A percentile compares a stretch with the other conserved stretches of the same genome.
These are phyloP conservation scores for Catostomus latipinnis DNA, from an alignment of 2,797 vertebrate species.

Conservation along the genomic window DNA sequence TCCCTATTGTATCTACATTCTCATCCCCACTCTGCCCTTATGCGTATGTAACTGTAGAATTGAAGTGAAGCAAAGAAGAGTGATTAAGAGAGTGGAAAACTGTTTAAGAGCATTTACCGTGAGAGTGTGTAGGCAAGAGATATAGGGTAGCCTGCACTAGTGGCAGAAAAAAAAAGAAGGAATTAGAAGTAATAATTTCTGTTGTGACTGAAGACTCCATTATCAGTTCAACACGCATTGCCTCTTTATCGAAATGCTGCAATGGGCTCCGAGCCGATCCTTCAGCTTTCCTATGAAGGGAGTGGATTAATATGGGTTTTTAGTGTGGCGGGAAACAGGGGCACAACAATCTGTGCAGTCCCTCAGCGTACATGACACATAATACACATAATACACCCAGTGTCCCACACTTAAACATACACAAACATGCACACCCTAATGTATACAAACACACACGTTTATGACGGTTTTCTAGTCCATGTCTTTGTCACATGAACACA, in stretches of 20 bases:
- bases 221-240: slow-evolving; percentile 53
- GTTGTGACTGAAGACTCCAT: slow-evolving; percentile 52
- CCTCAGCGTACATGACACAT: neutral
- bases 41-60: neutral
- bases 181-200: slow-evolving; percentile 58
- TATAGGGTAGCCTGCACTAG: slow-evolving; percentile 31
- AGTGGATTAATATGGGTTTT: slow-evolving; percentile 46
- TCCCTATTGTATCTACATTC: neutral
- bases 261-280: slow-evolving; percentile 19
- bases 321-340: slow-evolving; percentile 7
- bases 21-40: neutral
- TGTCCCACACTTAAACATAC: neutral
- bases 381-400: slow-evolving; percentile 13
- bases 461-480: neutral
- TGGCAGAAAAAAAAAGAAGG: slow-evolving; percentile 37
- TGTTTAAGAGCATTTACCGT: slow-evolving; percentile 3
- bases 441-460: slow-evolving; percentile 34
- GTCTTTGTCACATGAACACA: slow-evolving; percentile 7
- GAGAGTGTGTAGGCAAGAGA: slow-evolving; percentile 19
- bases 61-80: neutral
- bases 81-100: neutral
- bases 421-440: slow-evolving; percentile 27
- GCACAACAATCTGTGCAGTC: slow-evolving; percentile 21
- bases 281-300: slow-evolving; percentile 28
- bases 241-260: slow-evolving; percentile 52